phyloP scores from a whole-genome alignment of 1,140 invertebrate species.

The Galleria mellonella region DNA sequence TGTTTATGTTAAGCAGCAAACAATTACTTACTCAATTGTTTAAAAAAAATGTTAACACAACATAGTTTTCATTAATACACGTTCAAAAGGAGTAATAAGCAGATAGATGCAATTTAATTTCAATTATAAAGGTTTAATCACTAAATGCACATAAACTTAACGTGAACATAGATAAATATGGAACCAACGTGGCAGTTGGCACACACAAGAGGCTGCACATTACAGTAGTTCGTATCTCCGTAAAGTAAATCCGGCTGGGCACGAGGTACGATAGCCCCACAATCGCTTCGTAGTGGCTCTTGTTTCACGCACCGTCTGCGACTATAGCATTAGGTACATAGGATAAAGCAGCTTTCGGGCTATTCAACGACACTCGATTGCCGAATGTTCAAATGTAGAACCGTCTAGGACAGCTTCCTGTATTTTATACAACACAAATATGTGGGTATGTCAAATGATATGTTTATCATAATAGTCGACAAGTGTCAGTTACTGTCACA shows the following conservation, averaged over 20 bases:
- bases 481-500: no score
- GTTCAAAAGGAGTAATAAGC: no score
- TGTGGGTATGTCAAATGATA: no score
- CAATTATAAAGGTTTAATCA: background rate
- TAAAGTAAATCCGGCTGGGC: constrained; percentile 48
- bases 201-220: constrained; percentile 33
- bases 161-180: constrained; percentile 2
- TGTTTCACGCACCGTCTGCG: constrained; percentile 52
- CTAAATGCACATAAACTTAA: background rate
- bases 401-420: no score
- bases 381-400: background rate
- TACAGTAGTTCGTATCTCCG: constrained; percentile 43
- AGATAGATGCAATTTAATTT: background rate
- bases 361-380: background rate
- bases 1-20: no score
- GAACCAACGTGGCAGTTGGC: constrained; percentile 13
- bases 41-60: no score
- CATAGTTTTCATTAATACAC: no score
- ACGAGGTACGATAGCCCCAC: constrained; percentile 35
- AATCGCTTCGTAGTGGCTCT: constrained; percentile 48
- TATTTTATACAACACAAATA: no score
- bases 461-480: no score
- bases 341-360: constrained; percentile 17
- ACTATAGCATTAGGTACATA: constrained; percentile 25
- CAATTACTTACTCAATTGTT: no score